Evolutionary conservation across 2,113 vertebrate genomes (phyloP).

Genomic region (Alouatta palliata): DNA sequence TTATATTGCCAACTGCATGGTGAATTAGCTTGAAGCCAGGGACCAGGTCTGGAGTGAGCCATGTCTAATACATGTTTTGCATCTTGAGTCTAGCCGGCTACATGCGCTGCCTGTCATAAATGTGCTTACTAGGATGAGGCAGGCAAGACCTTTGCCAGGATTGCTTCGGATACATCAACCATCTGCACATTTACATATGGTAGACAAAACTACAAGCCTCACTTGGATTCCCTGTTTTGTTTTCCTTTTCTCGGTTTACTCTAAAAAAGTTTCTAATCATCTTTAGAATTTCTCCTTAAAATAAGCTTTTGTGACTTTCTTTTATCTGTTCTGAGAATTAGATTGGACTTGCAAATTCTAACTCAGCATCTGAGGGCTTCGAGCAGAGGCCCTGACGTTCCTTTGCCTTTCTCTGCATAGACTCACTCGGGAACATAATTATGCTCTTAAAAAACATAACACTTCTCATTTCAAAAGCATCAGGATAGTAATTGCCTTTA

Average conservation of each 20-base stretch:
- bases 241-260: background rate
- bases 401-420: background rate
- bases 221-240: background rate
- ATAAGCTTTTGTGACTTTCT: background rate
- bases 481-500: background rate
- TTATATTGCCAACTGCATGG: background rate
- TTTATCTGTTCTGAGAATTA: background rate
- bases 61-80: rapidly evolving
- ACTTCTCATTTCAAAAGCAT: background rate
- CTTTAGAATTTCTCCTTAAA: background rate
- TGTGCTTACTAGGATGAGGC: rapidly evolving
- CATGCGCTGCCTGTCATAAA: rapidly evolving
- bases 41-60: background rate
- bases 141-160: rapidly evolving
- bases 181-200: rapidly evolving
- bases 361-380: background rate
- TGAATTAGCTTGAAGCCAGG: no score
- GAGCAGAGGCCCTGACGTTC: rapidly evolving
- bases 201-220: background rate
- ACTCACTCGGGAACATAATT: background rate
- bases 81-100: rapidly evolving
- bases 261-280: background rate
- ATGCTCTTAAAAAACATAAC: background rate
- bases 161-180: rapidly evolving
- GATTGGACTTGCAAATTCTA: slow-evolving; percentile 33